Evolutionary conservation across 2,888 invertebrate species (phyloP).

Genomic region (Lasioglossum figueresi): DNA sequence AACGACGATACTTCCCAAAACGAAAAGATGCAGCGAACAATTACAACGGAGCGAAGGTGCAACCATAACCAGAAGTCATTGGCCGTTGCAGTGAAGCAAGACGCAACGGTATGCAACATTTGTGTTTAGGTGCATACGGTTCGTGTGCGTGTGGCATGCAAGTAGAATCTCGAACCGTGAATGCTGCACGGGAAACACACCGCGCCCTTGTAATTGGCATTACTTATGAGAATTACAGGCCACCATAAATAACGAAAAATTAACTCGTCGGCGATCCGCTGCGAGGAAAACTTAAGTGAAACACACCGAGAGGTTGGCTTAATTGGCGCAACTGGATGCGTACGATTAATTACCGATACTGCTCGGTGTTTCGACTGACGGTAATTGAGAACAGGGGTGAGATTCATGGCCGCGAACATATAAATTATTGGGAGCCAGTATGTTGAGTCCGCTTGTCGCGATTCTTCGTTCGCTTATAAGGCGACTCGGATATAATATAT

Average conservation of each 20-base stretch:
- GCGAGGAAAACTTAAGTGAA: slow-evolving; percentile 49
- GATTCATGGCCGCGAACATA: slow-evolving; percentile 33
- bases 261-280: slow-evolving; percentile 48
- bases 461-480: not conserved
- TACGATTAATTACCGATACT: slow-evolving; percentile 43
- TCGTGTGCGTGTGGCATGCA: not conserved
- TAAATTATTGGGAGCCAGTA: slow-evolving; percentile 27
- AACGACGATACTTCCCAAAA: not conserved
- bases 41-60: slow-evolving; percentile 5
- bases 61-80: slow-evolving; percentile 53
- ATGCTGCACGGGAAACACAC: slow-evolving; percentile 2
- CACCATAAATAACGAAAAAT: slow-evolving; percentile 59
- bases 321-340: slow-evolving; percentile 47
- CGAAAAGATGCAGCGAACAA: not conserved
- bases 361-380: slow-evolving; percentile 10
- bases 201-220: slow-evolving; percentile 52
- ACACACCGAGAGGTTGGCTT: slow-evolving; percentile 39
- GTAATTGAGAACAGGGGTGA: slow-evolving; percentile 51
- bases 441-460: not conserved
- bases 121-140: slow-evolving; percentile 10
- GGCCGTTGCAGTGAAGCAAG: slow-evolving; percentile 36
- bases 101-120: slow-evolving; percentile 21
- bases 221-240: slow-evolving; percentile 44
- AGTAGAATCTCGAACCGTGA: slow-evolving; percentile 20
- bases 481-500: not conserved